Evolutionary conservation across 1,140 invertebrate species (phyloP), one percentile per base, ranked within the genome.

Genomic region (Eriocheir sinensis): DNA sequence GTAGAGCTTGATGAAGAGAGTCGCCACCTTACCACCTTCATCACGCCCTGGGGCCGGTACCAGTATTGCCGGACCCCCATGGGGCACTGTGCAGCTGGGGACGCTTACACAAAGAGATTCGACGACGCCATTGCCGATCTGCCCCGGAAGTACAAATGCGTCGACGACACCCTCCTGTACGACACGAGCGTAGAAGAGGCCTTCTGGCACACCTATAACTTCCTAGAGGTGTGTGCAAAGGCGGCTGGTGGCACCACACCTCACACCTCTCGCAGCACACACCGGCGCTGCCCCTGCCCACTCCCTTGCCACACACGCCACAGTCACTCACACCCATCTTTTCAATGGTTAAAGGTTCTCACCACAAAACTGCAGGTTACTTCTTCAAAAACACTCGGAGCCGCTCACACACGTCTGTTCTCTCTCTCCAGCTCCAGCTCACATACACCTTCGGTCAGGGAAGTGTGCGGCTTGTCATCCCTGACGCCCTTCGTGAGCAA

Each of bases 151-250:
- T 12, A 79, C 3, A 90, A 92, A 27, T 92, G 91, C 34, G 34
- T 83, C n/a, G 27, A 85, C 32, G 60, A 79, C 53, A 91, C 15
- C 15, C 88, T 89, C 32, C 90, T 91, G 17, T 41, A 91, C 36
- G 90, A 91, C 60, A 91, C 34, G 21, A 1, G 34, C 21, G 90
- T 72, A 15, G 60, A 91, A 36, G n/a, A 80, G 32, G 48, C 89
- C 2, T 90, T 53, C 48, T 90, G 38, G 48, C 53, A 32, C 40
- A 41, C 27, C 34, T 91, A 79, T 38, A 6, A 92, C 21, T 92
- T 92, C 40, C 27, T 91, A 15, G 53, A 91, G 89, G n/a, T 79
- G 53, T 91, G 89, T 32, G 89, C 89, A 12, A 79, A 60, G 89
- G 30, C n/a, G 48, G 72, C 48, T 91, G 89, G 53, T 12, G 60